Percentiles rank a stretch among this genome's conserved stretches.
phyloP scores from a whole-genome alignment of 2,797 vertebrate species.

The Chaenodraco wilsoni region DNA sequence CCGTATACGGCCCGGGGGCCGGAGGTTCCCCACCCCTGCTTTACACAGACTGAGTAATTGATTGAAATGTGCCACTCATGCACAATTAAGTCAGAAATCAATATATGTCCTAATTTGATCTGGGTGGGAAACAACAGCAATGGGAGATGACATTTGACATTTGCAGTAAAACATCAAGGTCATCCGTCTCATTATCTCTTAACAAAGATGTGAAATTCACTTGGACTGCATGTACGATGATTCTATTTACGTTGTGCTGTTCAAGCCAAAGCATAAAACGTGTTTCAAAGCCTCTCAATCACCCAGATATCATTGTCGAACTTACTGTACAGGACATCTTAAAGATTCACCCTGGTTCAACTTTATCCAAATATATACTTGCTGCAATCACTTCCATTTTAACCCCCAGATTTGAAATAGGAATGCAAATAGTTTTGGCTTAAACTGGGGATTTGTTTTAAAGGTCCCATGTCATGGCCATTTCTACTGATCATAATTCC shows the following conservation, averaged over 20 bases:
- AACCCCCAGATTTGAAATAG: not conserved
- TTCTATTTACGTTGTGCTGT: conserved; percentile 4
- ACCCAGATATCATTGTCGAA: conserved; percentile 15
- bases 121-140: conserved; percentile 7
- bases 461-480: too few species aligned
- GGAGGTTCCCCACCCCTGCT: conserved; percentile 6
- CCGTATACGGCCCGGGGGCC: too few species aligned
- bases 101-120: conserved; percentile 49
- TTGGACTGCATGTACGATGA: not conserved
- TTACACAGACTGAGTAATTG: conserved; percentile 49
- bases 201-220: conserved; percentile 21
- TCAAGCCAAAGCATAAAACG: conserved; percentile 1
- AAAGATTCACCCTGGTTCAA: too few species aligned
- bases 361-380: too few species aligned
- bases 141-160: conserved; percentile 13
- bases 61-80: conserved; percentile 46
- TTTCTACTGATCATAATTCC: too few species aligned
- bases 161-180: conserved; percentile 31
- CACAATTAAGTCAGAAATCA: conserved; percentile 58
- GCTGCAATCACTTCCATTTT: too few species aligned
- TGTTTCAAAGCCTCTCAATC: conserved; percentile 30
- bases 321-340: too few species aligned
- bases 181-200: conserved; percentile 26
- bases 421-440: not conserved
- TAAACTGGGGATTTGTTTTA: not conserved